Base-by-base conservation (phyloP, 2,797 vertebrate species). In the Sparus aurata region DNA sequence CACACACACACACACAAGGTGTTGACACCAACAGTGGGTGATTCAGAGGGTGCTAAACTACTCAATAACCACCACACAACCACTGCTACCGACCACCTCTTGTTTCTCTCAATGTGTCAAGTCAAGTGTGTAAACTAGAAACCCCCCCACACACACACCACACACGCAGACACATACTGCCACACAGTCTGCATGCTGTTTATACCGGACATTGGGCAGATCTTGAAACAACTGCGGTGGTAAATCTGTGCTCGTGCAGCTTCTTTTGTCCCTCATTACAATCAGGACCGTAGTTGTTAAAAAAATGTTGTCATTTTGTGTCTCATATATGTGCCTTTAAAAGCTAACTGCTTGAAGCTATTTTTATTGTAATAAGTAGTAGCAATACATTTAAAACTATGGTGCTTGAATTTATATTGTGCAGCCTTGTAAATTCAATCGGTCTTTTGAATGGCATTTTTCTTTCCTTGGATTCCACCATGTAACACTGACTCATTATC, bases 1-100 rank as follows among this genome's bases (percentile, higher is more conserved):
- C 38, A 67, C 30, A 34, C 46, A 49, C 70, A 53, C 61, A 66
- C 47, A 34, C 69, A 25, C 60, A 25, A 23, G 23, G 46, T 77
- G 54, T 3, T 66, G 77, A 82, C 73, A 72, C 38, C 50, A 55
- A 65, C 82, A 66, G 75, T 75, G 47, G 57, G 50, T 69, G 72
- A 74, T 68, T 73, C 81, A 81, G 57, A 65, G 59, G 47, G 25
- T 58, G 73, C 46, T 69, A 43, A 59, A 79, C 62, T 25, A 7
- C 72, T 86, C 82, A 79, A 65, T 72, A 77, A 85, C 57, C 68
- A 16, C 23, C 69, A 81, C 75, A 82, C 60, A 53, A 27, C 2
- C 69, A 43, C 52, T 50, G 74, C 58, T 47, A 62, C 74, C 61
- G 72, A 25, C 50, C 75, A 49, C 69, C 76, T 59, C 71, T 53